Evolutionary conservation across 2,113 vertebrate species (phyloP).

Genomic region (Illadopsis cleaveri): DNA sequence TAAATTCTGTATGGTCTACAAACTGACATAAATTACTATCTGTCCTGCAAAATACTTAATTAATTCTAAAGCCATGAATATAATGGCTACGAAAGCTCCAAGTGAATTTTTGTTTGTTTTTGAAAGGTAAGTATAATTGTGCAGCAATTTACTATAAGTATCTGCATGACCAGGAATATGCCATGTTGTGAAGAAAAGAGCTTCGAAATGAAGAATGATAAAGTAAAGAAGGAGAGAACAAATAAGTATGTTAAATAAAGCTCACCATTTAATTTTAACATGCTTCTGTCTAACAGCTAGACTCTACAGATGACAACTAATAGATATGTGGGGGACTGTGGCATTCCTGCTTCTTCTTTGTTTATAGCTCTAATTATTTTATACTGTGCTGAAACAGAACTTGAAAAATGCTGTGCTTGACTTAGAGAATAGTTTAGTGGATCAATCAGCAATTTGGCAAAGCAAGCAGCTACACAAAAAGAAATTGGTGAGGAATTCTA

Average conservation of each 20-base stretch:
- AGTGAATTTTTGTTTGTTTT: not conserved
- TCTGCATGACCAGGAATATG: not conserved
- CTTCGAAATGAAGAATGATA: constrained; percentile 1
- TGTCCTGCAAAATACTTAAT: not conserved
- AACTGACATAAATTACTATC: not conserved
- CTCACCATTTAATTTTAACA: constrained; percentile 45
- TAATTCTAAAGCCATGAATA: not conserved
- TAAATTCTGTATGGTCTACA: not conserved
- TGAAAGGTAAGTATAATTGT: not conserved
- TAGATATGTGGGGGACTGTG: constrained; percentile 27
- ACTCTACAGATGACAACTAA: constrained; percentile 35
- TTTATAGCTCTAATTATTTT: constrained; percentile 36
- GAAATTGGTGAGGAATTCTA: not conserved
- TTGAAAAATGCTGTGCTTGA: constrained; percentile 5
- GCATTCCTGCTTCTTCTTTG: constrained; percentile 10
- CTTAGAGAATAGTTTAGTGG: not conserved
- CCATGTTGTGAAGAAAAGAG: not conserved
- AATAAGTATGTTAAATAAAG: constrained; percentile 17
- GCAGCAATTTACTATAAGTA: not conserved
- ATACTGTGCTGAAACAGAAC: constrained; percentile 9
- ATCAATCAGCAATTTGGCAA: not conserved
- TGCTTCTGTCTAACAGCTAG: constrained; percentile 17
- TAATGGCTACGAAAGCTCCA: constrained; percentile 6
- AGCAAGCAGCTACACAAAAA: constrained; percentile 14
- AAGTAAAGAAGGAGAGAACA: constrained; percentile 17